These are phyloP conservation scores for Lithophane ornitopus DNA, from an alignment of 2,888 invertebrate genomes.

Conservation along the genomic window DNA sequence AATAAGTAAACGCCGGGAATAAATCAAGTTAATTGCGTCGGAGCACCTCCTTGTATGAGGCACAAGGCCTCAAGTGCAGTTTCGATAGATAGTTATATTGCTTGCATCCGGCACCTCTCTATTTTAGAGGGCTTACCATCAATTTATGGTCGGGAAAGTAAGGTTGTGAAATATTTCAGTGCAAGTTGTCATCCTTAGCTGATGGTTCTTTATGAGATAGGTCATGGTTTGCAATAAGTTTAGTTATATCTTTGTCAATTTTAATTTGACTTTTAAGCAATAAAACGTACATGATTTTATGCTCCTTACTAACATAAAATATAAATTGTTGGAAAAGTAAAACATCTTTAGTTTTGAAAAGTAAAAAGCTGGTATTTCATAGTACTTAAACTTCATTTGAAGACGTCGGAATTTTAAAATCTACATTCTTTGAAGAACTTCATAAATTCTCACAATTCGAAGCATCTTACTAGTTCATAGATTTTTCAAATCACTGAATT, in stretches of 20 bases:
- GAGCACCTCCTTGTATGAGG: slow-evolving; percentile 88
- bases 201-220: not conserved
- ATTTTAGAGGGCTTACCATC: slow-evolving; percentile 67
- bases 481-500: not conserved
- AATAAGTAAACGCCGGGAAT: slow-evolving; percentile 89
- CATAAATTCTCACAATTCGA: not conserved
- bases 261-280: not conserved
- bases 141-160: slow-evolving; percentile 45
- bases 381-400: slow-evolving; percentile 9
- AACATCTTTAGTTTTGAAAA: not conserved
- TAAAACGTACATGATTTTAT: not conserved
- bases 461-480: not conserved
- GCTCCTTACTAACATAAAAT: not conserved
- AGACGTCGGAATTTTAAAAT: slow-evolving; percentile 8
- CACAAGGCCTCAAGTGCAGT: slow-evolving; percentile 81
- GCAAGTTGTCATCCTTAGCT: not conserved
- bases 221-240: not conserved
- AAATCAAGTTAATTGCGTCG: slow-evolving; percentile 91
- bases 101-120: slow-evolving; percentile 75
- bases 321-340: not conserved
- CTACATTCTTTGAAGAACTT: slow-evolving; percentile 13
- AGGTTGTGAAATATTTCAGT: slow-evolving; percentile 11
- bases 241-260: not conserved
- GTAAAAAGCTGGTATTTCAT: slow-evolving; percentile 1
- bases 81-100: slow-evolving; percentile 79